Evolutionary conservation across 2,888 invertebrate genomes (phyloP), one percentile per base, ranked within the genome.

Genomic region (Cyclophora punctaria): DNA sequence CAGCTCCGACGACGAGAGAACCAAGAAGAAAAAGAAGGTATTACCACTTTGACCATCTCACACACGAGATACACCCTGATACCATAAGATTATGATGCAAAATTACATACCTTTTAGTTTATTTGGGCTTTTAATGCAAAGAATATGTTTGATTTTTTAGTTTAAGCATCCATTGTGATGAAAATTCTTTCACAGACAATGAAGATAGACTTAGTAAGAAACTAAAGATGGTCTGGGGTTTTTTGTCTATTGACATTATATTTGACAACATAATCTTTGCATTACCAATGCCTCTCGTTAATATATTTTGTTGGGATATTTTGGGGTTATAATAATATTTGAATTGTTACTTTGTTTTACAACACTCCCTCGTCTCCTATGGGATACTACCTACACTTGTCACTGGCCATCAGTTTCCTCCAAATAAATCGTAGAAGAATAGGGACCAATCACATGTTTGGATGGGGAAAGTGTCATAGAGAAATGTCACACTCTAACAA

Each of bases 21-120:
- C 76, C 57, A 83, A 76, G 56, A 84, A 82, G 60, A 86, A 83
- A 65, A 85, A 83, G 61, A 85, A 87, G 87, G 87, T 87, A 85
- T 73, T 75, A 63, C 55, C 46, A 48, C 46, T 53, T 55, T 51
- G 34, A 20, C 20, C 20, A 20, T 20, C 20, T 20, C 20, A 20
- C 20, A 20, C 20, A 20, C 20, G 20, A 20, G 20, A 20, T 20
- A 20, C 20, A 20, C 20, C 20, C 20, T 20, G 20, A 20, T 20
- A 20, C 20, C 20, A 20, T 20, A 20, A 20, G 20, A 20, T 37
- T 37, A 37, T 37, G 37, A 5, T 37, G 37, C 37, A 5, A 37
- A 37, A 20, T 20, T 20, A 20, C 20, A 20, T 20, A 20, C 20
- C 20, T 20, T 20, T 20, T 5, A 52, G 41, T 51, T 53, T 63